phyloP scores from a whole-genome alignment of 1,140 invertebrate species.

The Heterodera schachtii region DNA sequence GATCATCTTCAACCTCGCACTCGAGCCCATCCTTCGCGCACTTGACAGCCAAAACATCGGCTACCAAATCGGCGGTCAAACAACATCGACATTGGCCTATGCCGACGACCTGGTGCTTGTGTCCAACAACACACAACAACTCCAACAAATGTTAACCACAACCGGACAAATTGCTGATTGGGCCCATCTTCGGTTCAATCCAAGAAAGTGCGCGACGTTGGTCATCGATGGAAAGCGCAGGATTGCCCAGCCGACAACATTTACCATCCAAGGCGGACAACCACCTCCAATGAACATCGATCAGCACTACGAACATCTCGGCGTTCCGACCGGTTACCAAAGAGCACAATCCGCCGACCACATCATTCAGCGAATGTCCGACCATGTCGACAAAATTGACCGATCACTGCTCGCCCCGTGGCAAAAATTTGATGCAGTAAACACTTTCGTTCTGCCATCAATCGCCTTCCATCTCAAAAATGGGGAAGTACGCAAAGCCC shows the following conservation, averaged over 20 bases:
- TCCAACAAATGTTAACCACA: too few species aligned
- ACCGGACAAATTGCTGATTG: slow-evolving; percentile 17
- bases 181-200: slow-evolving; percentile 34
- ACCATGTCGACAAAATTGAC: too few species aligned
- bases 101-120: too few species aligned
- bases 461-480: too few species aligned
- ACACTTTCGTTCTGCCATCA: too few species aligned
- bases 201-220: slow-evolving; percentile 32
- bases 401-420: too few species aligned
- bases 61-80: background rate
- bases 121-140: too few species aligned
- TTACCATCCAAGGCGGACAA: slow-evolving; percentile 8
- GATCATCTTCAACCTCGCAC: background rate
- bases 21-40: background rate
- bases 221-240: background rate
- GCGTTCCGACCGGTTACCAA: slow-evolving; percentile 29
- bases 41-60: background rate
- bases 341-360: slow-evolving; percentile 1
- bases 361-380: too few species aligned
- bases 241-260: background rate
- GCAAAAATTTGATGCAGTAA: too few species aligned
- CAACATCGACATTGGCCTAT: too few species aligned
- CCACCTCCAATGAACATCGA: slow-evolving; percentile 4
- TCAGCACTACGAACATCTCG: slow-evolving; percentile 26
- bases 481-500: too few species aligned